Conservation (phyloP, 2,797 vertebrate genomes). For the Australoheros facetus region DNA sequence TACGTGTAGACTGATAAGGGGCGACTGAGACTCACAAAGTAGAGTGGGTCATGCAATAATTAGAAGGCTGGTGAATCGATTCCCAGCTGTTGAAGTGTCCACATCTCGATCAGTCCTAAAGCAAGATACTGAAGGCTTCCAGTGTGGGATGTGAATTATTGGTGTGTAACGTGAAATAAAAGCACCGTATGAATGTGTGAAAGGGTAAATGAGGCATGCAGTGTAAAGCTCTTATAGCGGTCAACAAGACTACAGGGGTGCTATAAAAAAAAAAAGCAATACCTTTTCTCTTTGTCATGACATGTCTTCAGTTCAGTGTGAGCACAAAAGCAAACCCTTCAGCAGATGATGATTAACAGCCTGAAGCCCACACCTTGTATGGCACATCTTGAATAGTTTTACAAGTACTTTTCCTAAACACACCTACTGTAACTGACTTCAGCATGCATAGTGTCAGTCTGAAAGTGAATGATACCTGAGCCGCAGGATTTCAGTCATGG, state of each 20-base stretch:
- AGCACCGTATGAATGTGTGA: not conserved
- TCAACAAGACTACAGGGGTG: not conserved
- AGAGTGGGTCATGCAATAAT: not conserved
- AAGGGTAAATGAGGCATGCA: rapidly evolving
- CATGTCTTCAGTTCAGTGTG: not conserved
- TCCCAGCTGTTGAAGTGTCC: not conserved
- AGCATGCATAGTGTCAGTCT: too few relatives aligned
- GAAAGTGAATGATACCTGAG: not conserved
- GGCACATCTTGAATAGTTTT: not conserved
- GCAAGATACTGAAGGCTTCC: not conserved
- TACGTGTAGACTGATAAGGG: not conserved
- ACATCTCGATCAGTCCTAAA: not conserved
- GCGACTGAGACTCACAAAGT: not conserved
- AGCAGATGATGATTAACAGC: not conserved
- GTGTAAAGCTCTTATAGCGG: not conserved
- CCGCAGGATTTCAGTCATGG: not conserved
- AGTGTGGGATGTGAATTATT: not conserved
- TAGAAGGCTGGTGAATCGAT: not conserved
- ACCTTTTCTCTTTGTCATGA: too few relatives aligned
- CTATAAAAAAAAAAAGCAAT: not conserved
- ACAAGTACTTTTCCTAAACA: not conserved
- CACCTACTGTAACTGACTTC: not conserved
- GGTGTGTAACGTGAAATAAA: not conserved
- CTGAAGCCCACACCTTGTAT: not conserved
- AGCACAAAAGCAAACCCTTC: not conserved